Conservation (phyloP, 2,113 vertebrate genomes). For the Ciconia boyciana region DNA sequence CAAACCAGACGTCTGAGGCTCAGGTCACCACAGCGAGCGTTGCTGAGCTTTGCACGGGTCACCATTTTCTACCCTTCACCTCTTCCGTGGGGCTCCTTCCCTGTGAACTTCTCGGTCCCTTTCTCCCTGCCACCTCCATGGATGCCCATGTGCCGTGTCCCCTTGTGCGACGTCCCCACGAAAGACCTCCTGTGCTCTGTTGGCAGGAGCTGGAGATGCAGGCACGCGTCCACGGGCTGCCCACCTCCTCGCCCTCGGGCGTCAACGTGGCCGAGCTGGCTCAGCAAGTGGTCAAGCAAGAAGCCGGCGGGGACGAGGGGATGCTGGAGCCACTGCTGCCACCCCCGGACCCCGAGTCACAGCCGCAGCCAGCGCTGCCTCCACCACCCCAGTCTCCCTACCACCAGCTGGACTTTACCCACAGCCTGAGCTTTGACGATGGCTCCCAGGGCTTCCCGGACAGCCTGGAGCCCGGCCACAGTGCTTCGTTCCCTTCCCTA, state of each 20-base stretch:
- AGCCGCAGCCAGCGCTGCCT: slow-evolving; percentile 53
- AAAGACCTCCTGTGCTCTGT: neutral
- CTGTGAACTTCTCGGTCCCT: neutral
- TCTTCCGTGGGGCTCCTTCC: neutral
- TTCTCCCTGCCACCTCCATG: neutral
- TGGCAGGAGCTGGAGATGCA: slow-evolving; percentile 97
- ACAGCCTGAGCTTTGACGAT: slow-evolving; percentile 87
- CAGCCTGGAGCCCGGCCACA: slow-evolving; percentile 80
- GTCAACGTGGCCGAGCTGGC: slow-evolving; percentile 82
- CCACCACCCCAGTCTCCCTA: slow-evolving; percentile 74
- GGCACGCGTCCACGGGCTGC: slow-evolving; percentile 88
- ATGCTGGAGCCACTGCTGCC: slow-evolving; percentile 67
- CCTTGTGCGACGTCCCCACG: accelerated
- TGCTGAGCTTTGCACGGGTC: neutral
- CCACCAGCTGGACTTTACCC: slow-evolving; percentile 86
- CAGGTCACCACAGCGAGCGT: neutral
- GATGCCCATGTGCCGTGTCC: accelerated
- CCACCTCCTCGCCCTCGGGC: slow-evolving; percentile 83
- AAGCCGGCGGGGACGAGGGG: slow-evolving; percentile 80
- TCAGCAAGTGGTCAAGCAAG: slow-evolving; percentile 87
- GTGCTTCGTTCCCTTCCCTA: slow-evolving; percentile 78
- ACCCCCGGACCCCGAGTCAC: slow-evolving; percentile 54
- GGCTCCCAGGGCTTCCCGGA: slow-evolving; percentile 80
- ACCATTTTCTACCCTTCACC: neutral
- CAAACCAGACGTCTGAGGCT: neutral